These are phyloP conservation scores for Phalacrocorax carbo DNA, from an alignment of 2,113 vertebrate genomes.

Conservation along the genomic window DNA sequence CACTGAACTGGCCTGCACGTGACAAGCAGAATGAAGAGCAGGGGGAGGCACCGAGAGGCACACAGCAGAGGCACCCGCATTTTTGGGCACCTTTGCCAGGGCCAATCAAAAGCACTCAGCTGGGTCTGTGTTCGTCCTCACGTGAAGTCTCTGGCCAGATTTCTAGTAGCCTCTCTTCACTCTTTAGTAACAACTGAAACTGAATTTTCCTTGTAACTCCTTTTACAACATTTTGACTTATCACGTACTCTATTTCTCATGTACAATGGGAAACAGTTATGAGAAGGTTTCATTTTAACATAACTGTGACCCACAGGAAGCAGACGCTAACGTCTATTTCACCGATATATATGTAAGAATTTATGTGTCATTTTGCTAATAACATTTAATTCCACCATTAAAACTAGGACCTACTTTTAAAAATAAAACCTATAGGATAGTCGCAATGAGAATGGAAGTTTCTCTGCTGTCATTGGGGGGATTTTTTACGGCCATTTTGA, in stretches of 20 bases:
- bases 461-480: rapidly evolving
- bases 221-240: background rate
- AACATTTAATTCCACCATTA: background rate
- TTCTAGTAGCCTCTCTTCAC: background rate
- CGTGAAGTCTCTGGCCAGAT: background rate
- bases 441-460: background rate
- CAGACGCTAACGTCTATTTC: background rate
- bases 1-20: background rate
- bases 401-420: background rate
- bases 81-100: background rate
- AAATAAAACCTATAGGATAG: background rate
- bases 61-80: background rate
- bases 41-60: background rate
- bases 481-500: background rate
- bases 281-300: background rate
- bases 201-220: background rate
- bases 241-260: background rate
- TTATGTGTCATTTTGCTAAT: background rate
- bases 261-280: background rate
- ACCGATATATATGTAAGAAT: background rate
- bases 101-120: background rate
- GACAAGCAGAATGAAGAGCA: background rate
- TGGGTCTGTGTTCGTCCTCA: background rate
- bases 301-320: background rate
- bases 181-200: background rate